Evolutionary conservation across 1,140 invertebrate genomes (phyloP), one percentile per base, ranked within the genome.

Genomic region (Drosophila rufa): DNA sequence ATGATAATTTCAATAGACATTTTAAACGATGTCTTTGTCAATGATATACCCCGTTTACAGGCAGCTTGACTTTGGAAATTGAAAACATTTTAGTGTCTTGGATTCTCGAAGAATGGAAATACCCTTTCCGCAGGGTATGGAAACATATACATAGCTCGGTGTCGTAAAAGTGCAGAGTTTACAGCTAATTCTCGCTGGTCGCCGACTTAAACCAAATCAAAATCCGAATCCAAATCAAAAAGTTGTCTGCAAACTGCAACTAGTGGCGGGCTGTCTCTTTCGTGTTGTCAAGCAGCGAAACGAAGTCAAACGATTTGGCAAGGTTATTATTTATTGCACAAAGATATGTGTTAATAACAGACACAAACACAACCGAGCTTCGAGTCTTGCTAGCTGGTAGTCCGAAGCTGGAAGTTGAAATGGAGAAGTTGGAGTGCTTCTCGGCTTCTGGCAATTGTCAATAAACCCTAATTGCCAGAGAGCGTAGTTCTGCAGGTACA

Each of bases 251-350:
- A 61, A 58, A 45, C 61, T 65, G 56, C 62, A 59, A 47, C 45
- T 59, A 15, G 11, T 33, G 76, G 17, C 30, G 62, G 64, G 19
- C 25, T 25, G 45, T 79, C 66, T 58, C 43, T 59, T 59, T 66
- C 33, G 70, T 68, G 83, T 82, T 85, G 77, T 73, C 82, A 78
- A 56, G 71, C 62, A 46, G 59, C 57, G 64, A 86, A 86, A 87
- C 83, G 64, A 74, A 86, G 67, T 87, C 83, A 80, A 86, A 80
- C 67, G 83, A 80, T 82, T 86, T 87, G 80, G 75, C 83, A 86
- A 86, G 83, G 83, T 87, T 86, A 87, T 86, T 86, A 86, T 86
- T 77, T 82, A 86, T 86, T 86, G 83, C 83, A 87, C 79, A 86
- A 82, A 87, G 57, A 79, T 80, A 82, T 86, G 82, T 86, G 79